phyloP scores from a whole-genome alignment of 2,888 invertebrate genomes.

The Glaucopsyche alexis region DNA sequence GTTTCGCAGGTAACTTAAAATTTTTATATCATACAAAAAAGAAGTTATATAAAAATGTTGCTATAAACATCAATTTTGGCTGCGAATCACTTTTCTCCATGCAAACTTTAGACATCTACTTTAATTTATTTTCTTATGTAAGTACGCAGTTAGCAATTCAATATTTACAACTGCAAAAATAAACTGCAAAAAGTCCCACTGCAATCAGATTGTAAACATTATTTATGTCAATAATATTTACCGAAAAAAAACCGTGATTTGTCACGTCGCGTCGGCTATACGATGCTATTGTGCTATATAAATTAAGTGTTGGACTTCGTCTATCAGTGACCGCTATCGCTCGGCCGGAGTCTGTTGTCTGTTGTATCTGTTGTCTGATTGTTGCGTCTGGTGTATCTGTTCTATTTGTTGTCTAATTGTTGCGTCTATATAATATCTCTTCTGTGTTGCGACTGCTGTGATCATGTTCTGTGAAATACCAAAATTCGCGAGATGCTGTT shows the following conservation, averaged over 20 bases:
- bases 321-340: neutral
- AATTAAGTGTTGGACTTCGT: neutral
- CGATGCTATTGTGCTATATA: conserved; percentile 4
- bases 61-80: too few species aligned
- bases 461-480: conserved; percentile 64
- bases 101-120: neutral
- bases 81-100: neutral
- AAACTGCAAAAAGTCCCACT: too few species aligned
- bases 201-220: neutral
- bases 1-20: neutral
- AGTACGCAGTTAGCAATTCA: too few species aligned
- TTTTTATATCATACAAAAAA: too few species aligned
- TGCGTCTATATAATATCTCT: neutral
- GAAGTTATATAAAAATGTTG: too few species aligned
- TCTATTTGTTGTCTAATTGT: neutral
- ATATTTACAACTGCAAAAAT: too few species aligned
- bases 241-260: neutral
- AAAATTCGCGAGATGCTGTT: conserved; percentile 57
- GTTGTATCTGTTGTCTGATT: neutral
- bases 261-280: neutral
- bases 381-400: neutral
- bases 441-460: neutral
- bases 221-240: neutral
- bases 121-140: neutral
- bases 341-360: neutral